Evolutionary conservation across 1,140 invertebrate species (phyloP).

Genomic region (Diorhabda carinulata): DNA sequence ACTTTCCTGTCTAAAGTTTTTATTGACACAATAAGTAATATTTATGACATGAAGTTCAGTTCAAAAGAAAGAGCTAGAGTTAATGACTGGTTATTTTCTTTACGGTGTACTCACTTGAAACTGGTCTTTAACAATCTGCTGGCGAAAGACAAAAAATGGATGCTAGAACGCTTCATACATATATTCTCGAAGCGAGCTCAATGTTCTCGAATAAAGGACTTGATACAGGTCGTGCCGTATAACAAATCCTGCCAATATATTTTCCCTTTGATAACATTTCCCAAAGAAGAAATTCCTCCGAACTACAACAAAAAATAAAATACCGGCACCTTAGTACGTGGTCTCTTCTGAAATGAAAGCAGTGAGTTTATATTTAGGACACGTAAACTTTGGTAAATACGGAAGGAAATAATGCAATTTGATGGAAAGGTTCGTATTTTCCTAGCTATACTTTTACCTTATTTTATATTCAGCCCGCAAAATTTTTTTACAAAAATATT

Average conservation of each 20-base stretch:
- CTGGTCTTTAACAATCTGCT: too few relatives aligned
- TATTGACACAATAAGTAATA: too few relatives aligned
- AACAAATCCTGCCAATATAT: neutral
- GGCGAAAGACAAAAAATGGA: too few relatives aligned
- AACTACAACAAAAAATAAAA: neutral
- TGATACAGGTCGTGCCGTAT: neutral
- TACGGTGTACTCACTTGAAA: too few relatives aligned
- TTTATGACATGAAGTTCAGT: too few relatives aligned
- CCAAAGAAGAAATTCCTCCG: neutral
- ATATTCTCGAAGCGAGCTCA: neutral
- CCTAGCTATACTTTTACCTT: too few relatives aligned
- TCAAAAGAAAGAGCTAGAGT: too few relatives aligned
- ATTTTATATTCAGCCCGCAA: too few relatives aligned
- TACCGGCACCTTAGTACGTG: neutral
- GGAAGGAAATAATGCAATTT: neutral
- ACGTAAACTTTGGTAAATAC: conserved; percentile 1
- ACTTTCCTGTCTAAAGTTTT: too few relatives aligned
- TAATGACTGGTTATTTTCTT: too few relatives aligned
- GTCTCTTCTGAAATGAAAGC: neutral
- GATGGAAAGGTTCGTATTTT: neutral
- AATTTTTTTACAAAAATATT: too few relatives aligned
- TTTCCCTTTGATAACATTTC: neutral
- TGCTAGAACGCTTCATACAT: neutral
- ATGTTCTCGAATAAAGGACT: neutral
- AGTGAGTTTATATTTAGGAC: neutral